These are phyloP conservation scores for Caenorhabditis briggsae DNA, from an alignment of 1,140 invertebrate genomes.

Conservation along the genomic window DNA sequence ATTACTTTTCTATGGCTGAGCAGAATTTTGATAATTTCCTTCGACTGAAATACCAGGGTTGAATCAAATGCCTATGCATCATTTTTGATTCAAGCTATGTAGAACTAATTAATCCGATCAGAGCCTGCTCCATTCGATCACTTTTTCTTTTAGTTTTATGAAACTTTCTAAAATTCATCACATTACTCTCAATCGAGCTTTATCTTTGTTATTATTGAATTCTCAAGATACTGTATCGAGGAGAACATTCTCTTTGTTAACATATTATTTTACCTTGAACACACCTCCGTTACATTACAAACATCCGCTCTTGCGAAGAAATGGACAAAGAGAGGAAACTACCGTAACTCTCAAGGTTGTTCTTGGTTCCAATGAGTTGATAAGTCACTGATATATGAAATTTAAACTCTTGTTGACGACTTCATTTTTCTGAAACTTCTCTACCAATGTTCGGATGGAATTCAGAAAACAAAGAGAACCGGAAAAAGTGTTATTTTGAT, in stretches of 20 bases:
- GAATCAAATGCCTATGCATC: no score
- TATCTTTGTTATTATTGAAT: neutral
- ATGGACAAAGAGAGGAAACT: neutral
- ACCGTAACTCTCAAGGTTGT: constrained; percentile 9
- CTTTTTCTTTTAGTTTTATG: no score
- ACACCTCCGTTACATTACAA: neutral
- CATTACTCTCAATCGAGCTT: neutral
- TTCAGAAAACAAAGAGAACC: neutral
- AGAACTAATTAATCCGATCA: no score
- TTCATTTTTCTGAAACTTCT: neutral
- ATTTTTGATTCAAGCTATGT: no score
- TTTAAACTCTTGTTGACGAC: neutral
- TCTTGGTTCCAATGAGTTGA: neutral
- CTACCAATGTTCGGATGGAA: constrained; percentile 1
- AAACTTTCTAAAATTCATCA: no score
- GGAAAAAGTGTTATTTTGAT: constrained; percentile 13
- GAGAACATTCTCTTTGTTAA: neutral
- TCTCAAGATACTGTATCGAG: neutral
- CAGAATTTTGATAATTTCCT: no score
- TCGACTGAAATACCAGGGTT: no score
- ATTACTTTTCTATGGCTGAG: no score
- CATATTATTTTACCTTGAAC: neutral
- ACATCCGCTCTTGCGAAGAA: constrained; percentile 2
- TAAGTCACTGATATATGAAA: neutral
- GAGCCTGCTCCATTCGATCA: no score